Evolutionary conservation across 2,888 invertebrate species (phyloP).

Genomic region (Heteromurus nitidus): DNA sequence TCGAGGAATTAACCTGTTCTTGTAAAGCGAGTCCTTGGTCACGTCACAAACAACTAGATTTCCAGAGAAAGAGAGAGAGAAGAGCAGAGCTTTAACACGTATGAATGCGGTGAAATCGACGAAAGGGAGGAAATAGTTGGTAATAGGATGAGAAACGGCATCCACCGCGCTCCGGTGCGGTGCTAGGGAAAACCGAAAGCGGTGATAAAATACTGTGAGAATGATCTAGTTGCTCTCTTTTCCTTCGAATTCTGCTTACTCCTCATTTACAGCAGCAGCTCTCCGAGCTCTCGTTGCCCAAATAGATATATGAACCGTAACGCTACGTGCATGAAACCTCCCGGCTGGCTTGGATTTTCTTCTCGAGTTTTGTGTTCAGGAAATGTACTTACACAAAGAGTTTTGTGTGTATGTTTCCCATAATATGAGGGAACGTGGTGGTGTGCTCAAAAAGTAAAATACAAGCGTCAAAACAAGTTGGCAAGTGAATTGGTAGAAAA

Average conservation of each 20-base stretch:
- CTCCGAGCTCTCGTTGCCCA: neutral
- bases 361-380: too few relatives aligned
- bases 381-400: neutral
- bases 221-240: neutral
- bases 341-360: too few relatives aligned
- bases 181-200: slow-evolving; percentile 7
- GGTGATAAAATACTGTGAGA: neutral
- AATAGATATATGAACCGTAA: too few relatives aligned
- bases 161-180: slow-evolving; percentile 43
- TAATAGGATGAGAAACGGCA: slow-evolving; percentile 10
- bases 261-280: neutral
- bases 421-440: neutral
- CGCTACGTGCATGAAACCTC: too few relatives aligned
- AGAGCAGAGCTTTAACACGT: neutral
- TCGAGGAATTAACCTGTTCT: neutral
- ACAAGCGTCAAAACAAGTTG: slow-evolving; percentile 73
- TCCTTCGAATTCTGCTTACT: neutral
- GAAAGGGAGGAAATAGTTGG: neutral
- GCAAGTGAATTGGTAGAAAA: slow-evolving; percentile 3
- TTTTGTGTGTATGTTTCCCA: too few relatives aligned
- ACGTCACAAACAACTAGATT: neutral
- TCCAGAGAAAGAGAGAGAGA: neutral
- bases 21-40: neutral
- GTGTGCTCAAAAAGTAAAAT: slow-evolving; percentile 39
- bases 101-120: neutral